phyloP scores from a whole-genome alignment of 2,888 invertebrate genomes.

The Lasioglossum lativentre region DNA sequence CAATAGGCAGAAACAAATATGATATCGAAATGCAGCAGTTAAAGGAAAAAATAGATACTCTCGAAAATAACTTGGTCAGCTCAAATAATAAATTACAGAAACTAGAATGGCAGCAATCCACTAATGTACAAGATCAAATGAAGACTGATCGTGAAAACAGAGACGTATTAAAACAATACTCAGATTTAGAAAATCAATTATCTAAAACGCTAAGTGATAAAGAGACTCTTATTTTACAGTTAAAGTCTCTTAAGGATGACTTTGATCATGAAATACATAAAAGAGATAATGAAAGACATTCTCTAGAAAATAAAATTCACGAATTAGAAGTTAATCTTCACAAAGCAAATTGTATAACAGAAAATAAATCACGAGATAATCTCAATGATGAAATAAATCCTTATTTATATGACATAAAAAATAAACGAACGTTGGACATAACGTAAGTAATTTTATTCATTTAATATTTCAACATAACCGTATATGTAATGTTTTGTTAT shows the following conservation, averaged over 20 bases:
- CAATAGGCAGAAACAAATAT: slow-evolving; percentile 61
- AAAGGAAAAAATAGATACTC: slow-evolving; percentile 71
- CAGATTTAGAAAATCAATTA: slow-evolving; percentile 77
- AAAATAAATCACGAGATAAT: slow-evolving; percentile 75
- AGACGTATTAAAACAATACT: slow-evolving; percentile 77
- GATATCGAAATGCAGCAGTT: slow-evolving; percentile 72
- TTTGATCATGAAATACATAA: slow-evolving; percentile 87
- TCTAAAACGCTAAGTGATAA: slow-evolving; percentile 81
- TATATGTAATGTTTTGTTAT: slow-evolving; percentile 11
- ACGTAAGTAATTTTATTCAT: slow-evolving; percentile 62
- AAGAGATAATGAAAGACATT: slow-evolving; percentile 87
- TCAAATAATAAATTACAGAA: slow-evolving; percentile 73
- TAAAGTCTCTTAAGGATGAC: slow-evolving; percentile 86
- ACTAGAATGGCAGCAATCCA: slow-evolving; percentile 68
- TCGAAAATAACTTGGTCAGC: slow-evolving; percentile 73
- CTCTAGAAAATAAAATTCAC: slow-evolving; percentile 83
- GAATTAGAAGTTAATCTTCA: slow-evolving; percentile 83
- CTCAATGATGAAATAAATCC: slow-evolving; percentile 76
- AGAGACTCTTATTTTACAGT: slow-evolving; percentile 87
- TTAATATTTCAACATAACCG: not conserved
- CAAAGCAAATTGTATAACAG: slow-evolving; percentile 77
- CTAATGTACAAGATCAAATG: slow-evolving; percentile 73
- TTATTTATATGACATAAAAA: slow-evolving; percentile 77
- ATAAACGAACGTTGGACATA: slow-evolving; percentile 65
- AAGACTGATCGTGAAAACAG: slow-evolving; percentile 76